Conservation (phyloP, 2,113 vertebrate genomes). For the Elephantulus edwardii region DNA sequence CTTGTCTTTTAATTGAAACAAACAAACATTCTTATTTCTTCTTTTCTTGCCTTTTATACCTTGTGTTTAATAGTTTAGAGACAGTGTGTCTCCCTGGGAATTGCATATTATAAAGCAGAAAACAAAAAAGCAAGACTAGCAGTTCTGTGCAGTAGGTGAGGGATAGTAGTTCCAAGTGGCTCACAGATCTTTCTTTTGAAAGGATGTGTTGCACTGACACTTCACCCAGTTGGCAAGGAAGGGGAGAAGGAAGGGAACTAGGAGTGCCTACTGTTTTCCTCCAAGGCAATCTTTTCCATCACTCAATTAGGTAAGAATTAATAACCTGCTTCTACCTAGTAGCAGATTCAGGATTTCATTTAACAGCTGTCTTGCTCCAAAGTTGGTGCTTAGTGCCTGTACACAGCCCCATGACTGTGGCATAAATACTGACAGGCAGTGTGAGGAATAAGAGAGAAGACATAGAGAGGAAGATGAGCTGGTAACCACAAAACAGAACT, state of each 20-base stretch:
- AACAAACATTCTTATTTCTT: neutral
- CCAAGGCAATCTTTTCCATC: slow-evolving; percentile 13
- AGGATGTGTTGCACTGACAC: slow-evolving; percentile 7
- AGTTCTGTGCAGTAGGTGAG: neutral
- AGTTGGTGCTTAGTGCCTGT: neutral
- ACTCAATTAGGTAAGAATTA: neutral
- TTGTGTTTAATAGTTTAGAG: neutral
- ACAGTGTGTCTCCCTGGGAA: neutral
- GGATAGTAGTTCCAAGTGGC: neutral
- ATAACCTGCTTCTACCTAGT: neutral
- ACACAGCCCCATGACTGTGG: neutral
- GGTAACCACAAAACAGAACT: neutral
- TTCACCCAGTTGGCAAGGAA: slow-evolving; percentile 41
- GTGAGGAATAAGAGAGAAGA: neutral
- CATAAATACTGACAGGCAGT: neutral
- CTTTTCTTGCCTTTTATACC: neutral
- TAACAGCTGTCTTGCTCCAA: neutral
- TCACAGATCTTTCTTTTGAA: neutral
- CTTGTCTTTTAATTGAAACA: neutral
- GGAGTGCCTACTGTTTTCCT: slow-evolving; percentile 2
- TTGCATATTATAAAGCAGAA: neutral
- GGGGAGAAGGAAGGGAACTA: neutral
- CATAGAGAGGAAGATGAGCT: neutral
- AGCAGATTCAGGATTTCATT: neutral
- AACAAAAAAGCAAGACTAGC: neutral